A percentile compares a stretch with the other conserved stretches of the same genome.
Evolutionary conservation across 2,888 invertebrate species (phyloP).

Genomic region (Drosophila suboccidentalis): DNA sequence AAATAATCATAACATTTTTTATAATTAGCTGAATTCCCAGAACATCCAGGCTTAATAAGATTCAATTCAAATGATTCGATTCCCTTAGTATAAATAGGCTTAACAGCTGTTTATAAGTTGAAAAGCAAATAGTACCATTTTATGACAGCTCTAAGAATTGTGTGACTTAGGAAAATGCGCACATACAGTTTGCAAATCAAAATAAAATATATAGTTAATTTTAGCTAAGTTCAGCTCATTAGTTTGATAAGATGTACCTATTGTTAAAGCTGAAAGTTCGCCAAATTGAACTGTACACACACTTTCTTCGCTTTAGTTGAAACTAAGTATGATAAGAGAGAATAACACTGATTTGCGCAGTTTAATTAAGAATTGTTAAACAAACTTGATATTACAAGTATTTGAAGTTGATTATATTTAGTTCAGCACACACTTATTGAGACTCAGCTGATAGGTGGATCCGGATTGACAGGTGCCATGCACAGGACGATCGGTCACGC

Average conservation of each 20-base stretch:
- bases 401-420: slow-evolving; percentile 18
- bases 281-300: not conserved
- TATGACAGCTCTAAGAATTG: too few relatives aligned
- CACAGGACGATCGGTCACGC: slow-evolving; percentile 73
- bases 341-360: not conserved
- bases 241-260: not conserved
- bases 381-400: slow-evolving; percentile 3
- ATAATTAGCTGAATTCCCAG: too few relatives aligned
- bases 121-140: too few relatives aligned
- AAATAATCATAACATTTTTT: too few relatives aligned
- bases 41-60: too few relatives aligned
- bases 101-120: too few relatives aligned
- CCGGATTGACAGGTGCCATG: slow-evolving; percentile 77
- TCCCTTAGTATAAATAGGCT: too few relatives aligned
- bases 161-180: not conserved
- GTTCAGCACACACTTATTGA: slow-evolving; percentile 75
- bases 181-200: not conserved
- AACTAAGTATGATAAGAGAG: not conserved
- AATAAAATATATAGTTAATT: not conserved
- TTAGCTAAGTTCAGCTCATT: too few relatives aligned
- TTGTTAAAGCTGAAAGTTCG: not conserved
- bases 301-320: not conserved
- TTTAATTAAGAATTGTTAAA: slow-evolving; percentile 2
- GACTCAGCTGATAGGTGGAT: slow-evolving; percentile 63
- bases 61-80: too few relatives aligned